A percentile compares a stretch with the other conserved stretches of the same genome.
These are phyloP conservation scores for Coracias cyanogaster DNA, from an alignment of 2,797 vertebrate genomes.

Conservation along the genomic window DNA sequence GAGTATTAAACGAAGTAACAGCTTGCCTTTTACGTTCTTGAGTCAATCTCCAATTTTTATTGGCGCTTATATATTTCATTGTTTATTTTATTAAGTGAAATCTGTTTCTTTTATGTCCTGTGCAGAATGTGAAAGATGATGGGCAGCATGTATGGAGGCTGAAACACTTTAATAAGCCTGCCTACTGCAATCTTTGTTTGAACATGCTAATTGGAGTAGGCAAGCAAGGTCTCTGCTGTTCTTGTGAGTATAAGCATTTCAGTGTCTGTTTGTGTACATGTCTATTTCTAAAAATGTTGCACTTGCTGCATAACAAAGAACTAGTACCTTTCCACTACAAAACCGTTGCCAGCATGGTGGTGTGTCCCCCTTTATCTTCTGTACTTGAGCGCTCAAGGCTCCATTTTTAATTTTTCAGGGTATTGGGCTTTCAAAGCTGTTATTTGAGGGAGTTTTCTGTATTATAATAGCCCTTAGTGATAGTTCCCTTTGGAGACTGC, in stretches of 20 bases:
- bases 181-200: constrained; percentile 95
- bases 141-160: constrained; percentile 95
- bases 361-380: background rate
- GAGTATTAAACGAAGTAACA: constrained; percentile 74
- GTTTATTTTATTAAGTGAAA: constrained; percentile 77
- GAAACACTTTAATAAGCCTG: constrained; percentile 97
- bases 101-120: constrained; percentile 71
- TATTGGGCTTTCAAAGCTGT: background rate
- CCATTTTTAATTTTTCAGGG: background rate
- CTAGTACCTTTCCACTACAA: background rate
- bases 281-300: background rate
- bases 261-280: background rate
- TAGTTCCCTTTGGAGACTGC: background rate
- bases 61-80: constrained; percentile 67
- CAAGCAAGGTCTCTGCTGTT: constrained; percentile 96
- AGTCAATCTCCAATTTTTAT: constrained; percentile 71
- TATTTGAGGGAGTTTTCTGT: background rate
- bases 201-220: constrained; percentile 95
- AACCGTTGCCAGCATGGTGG: background rate
- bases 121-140: constrained; percentile 95
- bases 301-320: background rate
- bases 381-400: background rate
- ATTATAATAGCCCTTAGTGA: background rate
- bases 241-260: constrained; percentile 84
- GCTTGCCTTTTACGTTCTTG: constrained; percentile 73